Percentiles rank a stretch among this genome's conserved stretches.
Conservation (phyloP, 2,797 vertebrate species). For the Sylvilagus floridanus region DNA sequence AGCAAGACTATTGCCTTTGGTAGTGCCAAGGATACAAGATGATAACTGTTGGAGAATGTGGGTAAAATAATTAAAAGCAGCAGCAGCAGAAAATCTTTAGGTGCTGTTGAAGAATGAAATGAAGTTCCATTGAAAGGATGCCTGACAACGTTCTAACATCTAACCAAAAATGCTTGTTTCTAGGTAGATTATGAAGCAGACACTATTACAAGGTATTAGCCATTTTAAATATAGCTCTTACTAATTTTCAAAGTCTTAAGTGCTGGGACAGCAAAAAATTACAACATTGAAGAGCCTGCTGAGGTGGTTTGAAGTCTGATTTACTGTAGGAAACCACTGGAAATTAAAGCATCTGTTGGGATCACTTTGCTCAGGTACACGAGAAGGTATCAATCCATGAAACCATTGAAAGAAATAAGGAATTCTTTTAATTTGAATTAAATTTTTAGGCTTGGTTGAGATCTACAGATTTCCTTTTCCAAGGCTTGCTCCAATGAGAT, state of each 20-base stretch:
- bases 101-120: slow-evolving; percentile 47
- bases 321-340: background rate
- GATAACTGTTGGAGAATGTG: background rate
- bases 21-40: background rate
- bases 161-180: background rate
- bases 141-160: background rate
- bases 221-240: background rate
- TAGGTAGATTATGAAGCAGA: background rate
- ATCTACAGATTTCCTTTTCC: background rate
- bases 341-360: background rate
- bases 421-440: background rate
- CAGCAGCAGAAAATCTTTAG: slow-evolving; percentile 6
- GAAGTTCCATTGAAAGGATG: background rate
- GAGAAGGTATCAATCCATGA: background rate
- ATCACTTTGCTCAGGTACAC: background rate
- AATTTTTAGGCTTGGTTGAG: background rate
- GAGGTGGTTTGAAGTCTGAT: background rate
- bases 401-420: background rate
- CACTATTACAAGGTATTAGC: background rate
- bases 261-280: background rate
- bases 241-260: slow-evolving; percentile 18
- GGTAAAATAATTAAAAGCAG: slow-evolving; percentile 41
- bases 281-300: background rate
- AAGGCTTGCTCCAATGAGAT: background rate
- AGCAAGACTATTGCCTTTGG: slow-evolving; percentile 39